These are phyloP conservation scores for Frieseomelitta varia DNA, from an alignment of 1,140 invertebrate species.

Conservation along the genomic window DNA sequence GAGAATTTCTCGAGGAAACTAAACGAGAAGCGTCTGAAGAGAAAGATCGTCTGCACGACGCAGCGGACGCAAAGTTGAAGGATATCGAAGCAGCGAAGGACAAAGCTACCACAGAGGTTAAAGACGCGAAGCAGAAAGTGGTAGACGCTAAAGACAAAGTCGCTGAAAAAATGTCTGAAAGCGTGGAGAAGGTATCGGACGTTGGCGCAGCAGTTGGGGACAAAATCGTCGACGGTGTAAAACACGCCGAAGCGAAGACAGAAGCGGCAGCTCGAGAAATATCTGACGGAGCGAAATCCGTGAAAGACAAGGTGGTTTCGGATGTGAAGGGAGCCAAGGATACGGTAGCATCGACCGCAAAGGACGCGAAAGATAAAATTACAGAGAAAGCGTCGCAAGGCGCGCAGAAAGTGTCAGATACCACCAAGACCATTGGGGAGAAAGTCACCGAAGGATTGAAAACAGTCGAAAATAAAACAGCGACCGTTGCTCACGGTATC, in stretches of 20 bases:
- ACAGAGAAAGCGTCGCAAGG: conserved; percentile 48
- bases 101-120: background rate
- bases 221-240: conserved; percentile 5
- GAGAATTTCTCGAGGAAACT: conserved; percentile 71
- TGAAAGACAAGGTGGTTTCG: background rate
- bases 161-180: conserved; percentile 15
- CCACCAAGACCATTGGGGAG: background rate
- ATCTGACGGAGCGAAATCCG: conserved; percentile 41
- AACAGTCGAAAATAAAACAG: conserved; percentile 21
- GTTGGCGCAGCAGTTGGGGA: conserved; percentile 10
- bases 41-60: conserved; percentile 32
- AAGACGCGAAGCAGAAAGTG: background rate
- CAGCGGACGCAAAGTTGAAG: background rate
- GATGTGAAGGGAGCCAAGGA: conserved; percentile 26
- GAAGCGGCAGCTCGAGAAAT: conserved; percentile 29
- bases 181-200: conserved; percentile 10
- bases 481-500: conserved; percentile 10
- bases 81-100: conserved; percentile 2
- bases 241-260: conserved; percentile 30
- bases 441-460: background rate
- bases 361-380: conserved; percentile 38
- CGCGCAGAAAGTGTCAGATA: background rate
- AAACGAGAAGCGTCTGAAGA: conserved; percentile 66
- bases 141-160: background rate
- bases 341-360: background rate